Conservation (phyloP, 2,888 invertebrate genomes). For the Colletes collaris region DNA sequence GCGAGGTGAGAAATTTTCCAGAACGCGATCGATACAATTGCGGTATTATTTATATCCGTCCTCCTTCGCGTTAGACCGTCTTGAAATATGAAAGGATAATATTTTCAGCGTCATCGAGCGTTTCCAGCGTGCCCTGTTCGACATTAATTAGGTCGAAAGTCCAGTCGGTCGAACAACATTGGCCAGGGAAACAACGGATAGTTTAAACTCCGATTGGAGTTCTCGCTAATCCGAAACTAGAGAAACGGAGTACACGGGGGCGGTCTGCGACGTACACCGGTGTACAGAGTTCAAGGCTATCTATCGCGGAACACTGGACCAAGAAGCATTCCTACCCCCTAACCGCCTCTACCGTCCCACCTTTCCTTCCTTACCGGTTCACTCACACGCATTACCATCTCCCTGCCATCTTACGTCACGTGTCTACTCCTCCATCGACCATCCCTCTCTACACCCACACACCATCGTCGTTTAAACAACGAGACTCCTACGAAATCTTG, state of each 20-base stretch:
- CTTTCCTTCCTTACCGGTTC: constrained; percentile 46
- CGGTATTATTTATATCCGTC: constrained; percentile 28
- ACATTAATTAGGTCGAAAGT: constrained; percentile 46
- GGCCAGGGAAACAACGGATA: neutral
- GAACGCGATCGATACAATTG: constrained; percentile 17
- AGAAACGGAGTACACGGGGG: constrained; percentile 20
- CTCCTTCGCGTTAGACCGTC: constrained; percentile 10
- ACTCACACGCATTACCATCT: constrained; percentile 41
- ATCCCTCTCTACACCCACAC: constrained; percentile 28
- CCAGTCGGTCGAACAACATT: neutral
- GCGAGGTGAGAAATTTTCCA: constrained; percentile 15
- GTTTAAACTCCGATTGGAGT: constrained; percentile 13
- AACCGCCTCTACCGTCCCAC: constrained; percentile 63
- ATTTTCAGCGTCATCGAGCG: constrained; percentile 16
- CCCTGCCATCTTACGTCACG: constrained; percentile 33
- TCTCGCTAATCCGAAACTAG: neutral
- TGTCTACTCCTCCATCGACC: constrained; percentile 43
- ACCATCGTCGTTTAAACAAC: constrained; percentile 17
- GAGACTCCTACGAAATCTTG: constrained; percentile 30
- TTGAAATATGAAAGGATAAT: constrained; percentile 24
- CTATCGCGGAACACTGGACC: constrained; percentile 76
- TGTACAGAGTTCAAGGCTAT: constrained; percentile 80
- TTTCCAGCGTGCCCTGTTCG: neutral
- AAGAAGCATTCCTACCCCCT: constrained; percentile 70
- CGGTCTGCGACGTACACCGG: constrained; percentile 41